Evolutionary conservation across 2,797 vertebrate species (phyloP).

Genomic region (Eleutherodactylus coqui): DNA sequence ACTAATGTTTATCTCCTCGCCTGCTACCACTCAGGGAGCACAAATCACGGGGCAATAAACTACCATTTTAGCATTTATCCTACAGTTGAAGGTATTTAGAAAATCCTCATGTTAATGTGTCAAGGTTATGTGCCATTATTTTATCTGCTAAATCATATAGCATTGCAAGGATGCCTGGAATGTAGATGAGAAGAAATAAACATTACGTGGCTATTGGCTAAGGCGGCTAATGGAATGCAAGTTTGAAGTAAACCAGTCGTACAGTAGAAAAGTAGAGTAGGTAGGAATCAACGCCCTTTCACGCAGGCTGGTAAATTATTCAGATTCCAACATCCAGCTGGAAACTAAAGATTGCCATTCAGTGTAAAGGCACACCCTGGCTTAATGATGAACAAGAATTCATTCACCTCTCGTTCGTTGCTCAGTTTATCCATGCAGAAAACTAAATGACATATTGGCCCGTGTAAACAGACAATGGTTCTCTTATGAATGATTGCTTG

Average conservation of each 20-base stretch:
- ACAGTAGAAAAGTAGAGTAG: too few species aligned
- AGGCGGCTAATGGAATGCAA: slow-evolving; percentile 12
- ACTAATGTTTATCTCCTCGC: slow-evolving; percentile 48
- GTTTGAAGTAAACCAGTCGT: neutral
- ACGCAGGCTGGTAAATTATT: too few species aligned
- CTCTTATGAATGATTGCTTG: too few species aligned
- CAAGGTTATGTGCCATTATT: slow-evolving; percentile 54
- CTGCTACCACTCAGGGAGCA: slow-evolving; percentile 40
- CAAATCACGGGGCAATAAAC: slow-evolving; percentile 51
- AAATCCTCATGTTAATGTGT: slow-evolving; percentile 18
- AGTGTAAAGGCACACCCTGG: too few species aligned
- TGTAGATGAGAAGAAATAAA: slow-evolving; percentile 33
- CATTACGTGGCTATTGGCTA: neutral
- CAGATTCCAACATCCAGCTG: too few species aligned
- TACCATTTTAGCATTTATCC: slow-evolving; percentile 43
- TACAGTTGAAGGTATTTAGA: slow-evolving; percentile 31
- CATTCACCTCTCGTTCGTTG: too few species aligned
- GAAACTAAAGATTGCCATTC: too few species aligned
- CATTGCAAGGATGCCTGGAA: slow-evolving; percentile 16
- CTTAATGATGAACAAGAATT: too few species aligned
- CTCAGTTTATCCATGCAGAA: too few species aligned
- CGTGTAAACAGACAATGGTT: too few species aligned
- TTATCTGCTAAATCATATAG: slow-evolving; percentile 50
- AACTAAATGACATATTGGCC: too few species aligned
- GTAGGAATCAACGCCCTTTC: too few species aligned